Conservation (phyloP, 2,797 vertebrate species). For the Gallirallus australis region DNA sequence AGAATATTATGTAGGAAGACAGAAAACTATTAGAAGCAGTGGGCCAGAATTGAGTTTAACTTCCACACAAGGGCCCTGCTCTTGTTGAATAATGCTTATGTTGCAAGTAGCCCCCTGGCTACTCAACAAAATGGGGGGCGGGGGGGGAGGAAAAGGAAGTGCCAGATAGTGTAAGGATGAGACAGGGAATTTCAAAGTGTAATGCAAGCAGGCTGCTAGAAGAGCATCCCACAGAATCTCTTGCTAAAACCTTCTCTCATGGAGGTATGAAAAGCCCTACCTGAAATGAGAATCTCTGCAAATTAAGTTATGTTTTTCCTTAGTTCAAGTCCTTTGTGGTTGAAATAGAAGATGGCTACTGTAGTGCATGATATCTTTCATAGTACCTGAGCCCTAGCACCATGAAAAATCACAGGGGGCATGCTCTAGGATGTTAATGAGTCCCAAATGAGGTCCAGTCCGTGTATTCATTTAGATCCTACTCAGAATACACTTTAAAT, state of each 20-base stretch:
- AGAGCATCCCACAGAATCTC: background rate
- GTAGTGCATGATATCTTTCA: background rate
- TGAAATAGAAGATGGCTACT: background rate
- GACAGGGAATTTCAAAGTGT: background rate
- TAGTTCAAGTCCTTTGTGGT: background rate
- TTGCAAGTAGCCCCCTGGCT: background rate
- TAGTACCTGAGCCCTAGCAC: no score
- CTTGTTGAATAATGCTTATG: background rate
- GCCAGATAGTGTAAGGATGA: background rate
- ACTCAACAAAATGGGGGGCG: background rate
- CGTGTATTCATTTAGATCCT: background rate
- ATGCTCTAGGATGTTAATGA: background rate
- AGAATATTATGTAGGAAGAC: conserved; percentile 17
- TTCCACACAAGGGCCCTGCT: background rate
- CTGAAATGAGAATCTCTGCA: background rate
- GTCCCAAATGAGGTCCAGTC: background rate
- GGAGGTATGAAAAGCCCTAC: background rate
- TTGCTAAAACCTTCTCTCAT: background rate
- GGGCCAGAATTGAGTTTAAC: background rate
- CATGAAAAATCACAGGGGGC: rapidly evolving
- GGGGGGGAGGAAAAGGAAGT: background rate
- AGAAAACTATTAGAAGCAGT: background rate
- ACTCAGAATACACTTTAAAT: background rate
- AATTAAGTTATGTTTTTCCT: background rate
- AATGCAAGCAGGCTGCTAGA: background rate